Evolutionary conservation across 2,113 vertebrate genomes (phyloP).

Genomic region (Rutilus rutilus): DNA sequence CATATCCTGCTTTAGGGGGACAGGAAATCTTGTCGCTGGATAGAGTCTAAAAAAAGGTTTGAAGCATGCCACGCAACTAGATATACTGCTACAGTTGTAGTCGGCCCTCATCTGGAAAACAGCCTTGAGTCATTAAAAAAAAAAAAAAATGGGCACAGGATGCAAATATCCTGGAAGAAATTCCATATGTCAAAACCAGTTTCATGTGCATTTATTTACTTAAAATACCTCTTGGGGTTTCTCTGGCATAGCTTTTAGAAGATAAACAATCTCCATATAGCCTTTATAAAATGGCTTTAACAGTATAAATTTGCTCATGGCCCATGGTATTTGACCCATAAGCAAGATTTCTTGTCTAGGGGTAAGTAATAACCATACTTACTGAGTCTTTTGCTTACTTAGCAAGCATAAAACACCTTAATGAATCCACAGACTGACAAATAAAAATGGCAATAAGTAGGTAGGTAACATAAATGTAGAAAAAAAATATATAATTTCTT

Average conservation of each 20-base stretch:
- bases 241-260: constrained; percentile 22
- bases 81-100: constrained; percentile 43
- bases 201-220: constrained; percentile 46
- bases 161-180: constrained; percentile 50
- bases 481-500: background rate
- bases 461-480: background rate
- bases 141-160: constrained; percentile 31
- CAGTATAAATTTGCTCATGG: background rate
- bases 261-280: constrained; percentile 36
- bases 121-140: constrained; percentile 41
- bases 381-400: constrained; percentile 40
- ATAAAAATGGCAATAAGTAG: constrained; percentile 1
- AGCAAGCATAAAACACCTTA: constrained; percentile 51
- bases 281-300: background rate
- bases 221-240: constrained; percentile 38
- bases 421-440: constrained; percentile 1
- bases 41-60: constrained; percentile 72
- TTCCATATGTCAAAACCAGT: constrained; percentile 44
- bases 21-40: constrained; percentile 67
- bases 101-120: constrained; percentile 50
- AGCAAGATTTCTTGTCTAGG: constrained; percentile 11
- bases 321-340: constrained; percentile 8
- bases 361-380: background rate
- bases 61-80: constrained; percentile 55
- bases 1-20: constrained; percentile 73